Evolutionary conservation across 1,140 invertebrate genomes (phyloP), one percentile per base, ranked within the genome.

Genomic region (Aphis gossypii): DNA sequence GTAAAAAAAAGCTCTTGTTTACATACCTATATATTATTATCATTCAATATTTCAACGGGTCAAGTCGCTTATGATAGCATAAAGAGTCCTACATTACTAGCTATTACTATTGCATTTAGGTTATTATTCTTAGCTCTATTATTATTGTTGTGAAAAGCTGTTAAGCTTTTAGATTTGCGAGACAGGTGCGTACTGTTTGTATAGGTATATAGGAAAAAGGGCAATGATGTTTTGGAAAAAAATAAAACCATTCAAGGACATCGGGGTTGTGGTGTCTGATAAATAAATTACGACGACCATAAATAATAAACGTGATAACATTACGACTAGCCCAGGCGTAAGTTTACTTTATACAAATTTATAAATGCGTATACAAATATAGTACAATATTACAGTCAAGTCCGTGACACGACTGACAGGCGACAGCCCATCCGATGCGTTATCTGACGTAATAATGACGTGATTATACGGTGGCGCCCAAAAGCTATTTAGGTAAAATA

Each of bases 341-440:
- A 76, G 60, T n/a, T 76, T 76, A 76, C 60, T 76, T 76, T 76
- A 76, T 76, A 76, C 60, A 76, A 76, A 76, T 76, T 76, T n/a
- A 51, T 51, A n/a, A n/a, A 2, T n/a, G 11, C 14, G 14, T n/a
- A 20, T 11, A 68, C 30, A 68, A 9, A 68, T 68, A 68, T 60
- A 30, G 56, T 30, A 51, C 56, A 60, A 51, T 25, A 60, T 60
- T 56, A 76, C 30, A 30, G 8, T n/a, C 14, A 11, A 76, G n/a
- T 76, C 60, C 60, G 60, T 76, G 60, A 76, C 60, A 76, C 30
- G 30, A 76, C n/a, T 76, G 60, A 18, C 60, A 11, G 14, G 60
- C 48, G 48, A 48, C 48, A 3, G 60, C 60, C 60, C 60, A n/a
- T 76, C 60, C 60, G 14, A 76, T 76, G 14, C 60, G 56, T 68